A percentile compares a stretch with the other conserved stretches of the same genome.
Conservation (phyloP, 2,888 invertebrate genomes). For the Drosophila koepferae region DNA sequence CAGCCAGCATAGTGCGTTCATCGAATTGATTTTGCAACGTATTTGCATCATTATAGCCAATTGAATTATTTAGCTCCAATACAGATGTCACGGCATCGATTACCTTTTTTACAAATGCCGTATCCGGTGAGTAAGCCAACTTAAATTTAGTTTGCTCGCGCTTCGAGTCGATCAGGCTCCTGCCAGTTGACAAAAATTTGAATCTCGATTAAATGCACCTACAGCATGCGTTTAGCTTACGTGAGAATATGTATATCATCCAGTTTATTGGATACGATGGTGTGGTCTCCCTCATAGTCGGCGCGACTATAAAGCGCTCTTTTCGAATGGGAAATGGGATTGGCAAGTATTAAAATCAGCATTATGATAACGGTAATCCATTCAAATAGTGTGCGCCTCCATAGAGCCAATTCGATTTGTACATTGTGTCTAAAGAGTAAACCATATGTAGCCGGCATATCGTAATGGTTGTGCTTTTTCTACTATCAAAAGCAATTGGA, state of each 20-base stretch:
- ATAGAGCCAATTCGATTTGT: constrained; percentile 55
- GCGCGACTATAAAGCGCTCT: constrained; percentile 41
- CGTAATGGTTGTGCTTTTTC: not conserved
- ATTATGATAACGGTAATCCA: constrained; percentile 55
- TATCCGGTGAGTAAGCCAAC: constrained; percentile 61
- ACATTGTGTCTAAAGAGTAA: constrained; percentile 63
- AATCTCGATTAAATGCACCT: constrained; percentile 1
- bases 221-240: constrained; percentile 47
- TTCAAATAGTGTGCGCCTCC: constrained; percentile 63
- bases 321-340: constrained; percentile 52
- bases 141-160: constrained; percentile 57
- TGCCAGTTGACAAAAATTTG: constrained; percentile 8
- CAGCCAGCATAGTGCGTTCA: constrained; percentile 65
- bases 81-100: constrained; percentile 40
- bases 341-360: constrained; percentile 49
- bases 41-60: constrained; percentile 28
- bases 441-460: constrained; percentile 62
- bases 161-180: constrained; percentile 44
- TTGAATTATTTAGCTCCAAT: constrained; percentile 45
- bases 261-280: constrained; percentile 44
- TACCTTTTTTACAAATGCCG: constrained; percentile 30
- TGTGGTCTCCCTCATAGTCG: constrained; percentile 32
- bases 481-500: no score
- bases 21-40: constrained; percentile 63
- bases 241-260: constrained; percentile 57